Conservation (phyloP, 2,113 vertebrate species). For the Mormyrus iriodes region DNA sequence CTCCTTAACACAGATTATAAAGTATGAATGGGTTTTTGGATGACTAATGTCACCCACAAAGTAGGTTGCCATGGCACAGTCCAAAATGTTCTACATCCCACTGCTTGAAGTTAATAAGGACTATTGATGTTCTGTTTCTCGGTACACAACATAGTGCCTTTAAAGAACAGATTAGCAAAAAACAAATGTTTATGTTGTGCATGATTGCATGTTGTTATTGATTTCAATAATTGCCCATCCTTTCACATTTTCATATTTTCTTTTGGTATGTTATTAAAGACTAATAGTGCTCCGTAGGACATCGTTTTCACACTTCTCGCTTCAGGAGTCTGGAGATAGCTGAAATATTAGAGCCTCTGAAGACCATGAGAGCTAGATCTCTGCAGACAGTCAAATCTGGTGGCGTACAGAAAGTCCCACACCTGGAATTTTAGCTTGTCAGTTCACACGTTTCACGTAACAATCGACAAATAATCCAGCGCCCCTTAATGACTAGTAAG, state of each 20-base stretch:
- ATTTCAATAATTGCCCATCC: not conserved
- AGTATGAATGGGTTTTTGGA: not conserved
- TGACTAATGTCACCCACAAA: not conserved
- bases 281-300: not conserved
- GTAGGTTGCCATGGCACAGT: no score
- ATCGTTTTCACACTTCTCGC: not conserved
- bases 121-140: not conserved
- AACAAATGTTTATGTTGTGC: not conserved
- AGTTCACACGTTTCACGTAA: not conserved
- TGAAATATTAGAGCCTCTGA: not conserved
- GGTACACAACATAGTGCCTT: no score
- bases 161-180: not conserved
- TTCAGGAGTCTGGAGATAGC: not conserved
- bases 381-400: not conserved
- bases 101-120: not conserved
- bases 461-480: not conserved
- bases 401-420: not conserved
- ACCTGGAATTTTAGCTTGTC: not conserved
- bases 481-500: not conserved
- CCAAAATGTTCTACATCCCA: not conserved
- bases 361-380: not conserved
- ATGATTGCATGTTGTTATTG: not conserved
- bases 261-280: not conserved
- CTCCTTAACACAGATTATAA: constrained; percentile 11
- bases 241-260: not conserved